Conservation (phyloP, 2,113 vertebrate species). For the Bombycilla garrulus region DNA sequence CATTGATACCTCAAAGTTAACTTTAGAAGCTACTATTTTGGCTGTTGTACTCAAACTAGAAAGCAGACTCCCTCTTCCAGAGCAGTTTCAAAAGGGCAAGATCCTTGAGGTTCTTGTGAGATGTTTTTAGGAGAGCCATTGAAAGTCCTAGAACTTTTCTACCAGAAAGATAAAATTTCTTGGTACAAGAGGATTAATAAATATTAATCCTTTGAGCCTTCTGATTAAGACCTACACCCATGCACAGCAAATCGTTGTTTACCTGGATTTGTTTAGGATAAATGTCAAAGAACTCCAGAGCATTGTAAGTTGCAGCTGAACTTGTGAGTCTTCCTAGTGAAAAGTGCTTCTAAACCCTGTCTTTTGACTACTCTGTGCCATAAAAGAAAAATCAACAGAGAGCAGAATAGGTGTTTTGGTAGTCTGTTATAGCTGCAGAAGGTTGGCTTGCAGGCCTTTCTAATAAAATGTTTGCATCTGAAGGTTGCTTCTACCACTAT, state of each 20-base stretch:
- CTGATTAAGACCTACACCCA: not conserved
- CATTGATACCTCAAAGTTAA: not conserved
- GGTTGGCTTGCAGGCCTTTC: not conserved
- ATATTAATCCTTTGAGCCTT: not conserved
- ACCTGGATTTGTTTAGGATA: not conserved
- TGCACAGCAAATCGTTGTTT: not conserved
- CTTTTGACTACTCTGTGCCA: not conserved
- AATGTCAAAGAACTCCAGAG: not conserved
- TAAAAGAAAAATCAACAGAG: not conserved
- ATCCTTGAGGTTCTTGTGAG: not conserved
- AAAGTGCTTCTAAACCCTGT: not conserved
- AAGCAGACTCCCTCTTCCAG: not conserved
- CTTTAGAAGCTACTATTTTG: not conserved
- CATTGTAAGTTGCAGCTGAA: not conserved
- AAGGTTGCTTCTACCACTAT: rapidly evolving
- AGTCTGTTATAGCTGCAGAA: not conserved
- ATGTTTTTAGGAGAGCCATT: not conserved
- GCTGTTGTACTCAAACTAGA: not conserved
- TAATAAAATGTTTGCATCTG: not conserved
- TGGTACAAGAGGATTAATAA: not conserved
- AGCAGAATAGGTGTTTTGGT: not conserved
- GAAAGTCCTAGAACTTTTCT: not conserved
- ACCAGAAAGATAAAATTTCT: not conserved
- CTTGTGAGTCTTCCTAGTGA: not conserved
- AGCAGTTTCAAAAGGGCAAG: not conserved